phyloP scores from a whole-genome alignment of 2,888 invertebrate genomes.

The Pemphredon lugubris region DNA sequence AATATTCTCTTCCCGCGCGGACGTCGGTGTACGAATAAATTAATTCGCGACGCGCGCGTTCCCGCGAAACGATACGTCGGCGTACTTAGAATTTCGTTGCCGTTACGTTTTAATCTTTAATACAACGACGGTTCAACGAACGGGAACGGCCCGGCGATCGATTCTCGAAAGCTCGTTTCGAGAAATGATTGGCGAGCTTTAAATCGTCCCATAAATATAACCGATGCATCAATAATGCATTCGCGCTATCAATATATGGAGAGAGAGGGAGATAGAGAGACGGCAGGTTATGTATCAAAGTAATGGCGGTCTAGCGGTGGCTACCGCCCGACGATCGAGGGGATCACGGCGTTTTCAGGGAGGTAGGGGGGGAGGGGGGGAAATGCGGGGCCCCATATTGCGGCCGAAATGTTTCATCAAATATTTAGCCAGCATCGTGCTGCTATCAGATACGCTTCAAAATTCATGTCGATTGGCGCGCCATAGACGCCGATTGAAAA shows the following conservation, averaged over 20 bases:
- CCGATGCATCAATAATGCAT: slow-evolving; percentile 66
- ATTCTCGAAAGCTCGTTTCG: slow-evolving; percentile 39
- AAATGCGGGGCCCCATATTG: slow-evolving; percentile 72
- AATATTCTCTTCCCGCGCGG: too few relatives aligned
- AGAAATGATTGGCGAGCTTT: slow-evolving; percentile 68
- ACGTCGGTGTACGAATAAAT: too few relatives aligned
- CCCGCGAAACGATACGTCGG: slow-evolving; percentile 35
- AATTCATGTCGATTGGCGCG: slow-evolving; percentile 76
- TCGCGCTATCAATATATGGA: slow-evolving; percentile 62
- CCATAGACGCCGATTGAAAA: slow-evolving; percentile 74
- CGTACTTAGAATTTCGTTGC: slow-evolving; percentile 70
- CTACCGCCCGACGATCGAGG: slow-evolving; percentile 30
- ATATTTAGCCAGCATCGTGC: slow-evolving; percentile 76
- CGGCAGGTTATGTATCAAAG: slow-evolving; percentile 73
- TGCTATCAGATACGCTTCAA: slow-evolving; percentile 74
- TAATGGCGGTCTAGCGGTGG: slow-evolving; percentile 67
- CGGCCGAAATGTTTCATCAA: slow-evolving; percentile 79
- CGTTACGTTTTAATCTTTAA: slow-evolving; percentile 49
- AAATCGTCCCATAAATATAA: slow-evolving; percentile 68
- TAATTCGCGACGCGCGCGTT: too few relatives aligned
- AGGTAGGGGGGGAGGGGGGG: slow-evolving; percentile 58
- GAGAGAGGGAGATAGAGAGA: slow-evolving; percentile 33
- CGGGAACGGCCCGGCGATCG: slow-evolving; percentile 42
- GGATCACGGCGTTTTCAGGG: slow-evolving; percentile 53
- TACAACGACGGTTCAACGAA: slow-evolving; percentile 48